A percentile compares a stretch with the other conserved stretches of the same genome.
phyloP scores from a whole-genome alignment of 2,113 vertebrate genomes.

The Porphyrio hochstetteri region DNA sequence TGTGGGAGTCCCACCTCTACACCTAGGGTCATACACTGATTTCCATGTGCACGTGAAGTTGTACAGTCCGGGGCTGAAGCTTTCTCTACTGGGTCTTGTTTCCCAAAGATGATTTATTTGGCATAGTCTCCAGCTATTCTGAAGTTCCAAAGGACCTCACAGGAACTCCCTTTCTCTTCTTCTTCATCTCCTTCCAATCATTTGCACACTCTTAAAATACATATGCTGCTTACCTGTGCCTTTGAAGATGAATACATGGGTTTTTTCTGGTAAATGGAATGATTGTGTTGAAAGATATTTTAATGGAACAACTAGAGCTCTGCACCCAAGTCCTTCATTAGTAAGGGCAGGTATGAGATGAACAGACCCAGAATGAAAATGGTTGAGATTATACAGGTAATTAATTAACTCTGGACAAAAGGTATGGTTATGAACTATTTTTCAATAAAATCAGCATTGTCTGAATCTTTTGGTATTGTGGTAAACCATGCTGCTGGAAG shows the following conservation, averaged over 20 bases:
- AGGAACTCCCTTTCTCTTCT: background rate
- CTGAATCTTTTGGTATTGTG: background rate
- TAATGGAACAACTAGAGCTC: background rate
- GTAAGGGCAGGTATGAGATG: background rate
- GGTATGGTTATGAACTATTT: background rate
- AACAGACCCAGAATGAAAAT: background rate
- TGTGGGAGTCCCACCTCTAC: background rate
- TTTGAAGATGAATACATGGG: background rate
- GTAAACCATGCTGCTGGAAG: background rate
- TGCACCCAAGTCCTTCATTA: background rate
- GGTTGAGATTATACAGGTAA: background rate
- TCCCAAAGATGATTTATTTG: background rate
- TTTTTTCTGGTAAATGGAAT: background rate
- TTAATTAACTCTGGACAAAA: background rate
- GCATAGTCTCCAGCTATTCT: background rate
- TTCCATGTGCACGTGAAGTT: background rate
- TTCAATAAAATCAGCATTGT: background rate
- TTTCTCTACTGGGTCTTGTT: background rate
- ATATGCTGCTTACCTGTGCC: background rate
- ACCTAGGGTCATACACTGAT: background rate
- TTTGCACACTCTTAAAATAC: background rate
- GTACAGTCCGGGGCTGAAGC: background rate
- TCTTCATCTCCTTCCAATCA: background rate
- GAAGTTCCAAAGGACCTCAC: background rate
- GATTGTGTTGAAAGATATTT: background rate